Conservation (phyloP, 2,113 vertebrate species). For the Myotis lucifugus region DNA sequence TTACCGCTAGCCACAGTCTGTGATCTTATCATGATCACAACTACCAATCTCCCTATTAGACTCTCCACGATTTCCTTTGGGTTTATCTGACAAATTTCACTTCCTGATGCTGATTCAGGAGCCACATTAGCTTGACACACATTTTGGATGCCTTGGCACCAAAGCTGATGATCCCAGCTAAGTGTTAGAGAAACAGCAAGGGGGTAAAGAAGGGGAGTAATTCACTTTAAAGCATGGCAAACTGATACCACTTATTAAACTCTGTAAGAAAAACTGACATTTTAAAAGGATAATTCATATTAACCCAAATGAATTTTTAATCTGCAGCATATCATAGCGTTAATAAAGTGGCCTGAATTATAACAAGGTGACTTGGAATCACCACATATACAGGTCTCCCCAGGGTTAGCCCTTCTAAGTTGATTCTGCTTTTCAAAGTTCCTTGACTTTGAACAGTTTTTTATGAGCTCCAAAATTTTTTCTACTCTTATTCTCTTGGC, state of each 20-base stretch:
- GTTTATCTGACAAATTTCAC: not conserved
- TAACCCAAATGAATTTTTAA: slow-evolving; percentile 10
- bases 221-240: not conserved
- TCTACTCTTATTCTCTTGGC: not conserved
- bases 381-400: not conserved
- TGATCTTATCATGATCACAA: not conserved
- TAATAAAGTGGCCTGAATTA: not conserved
- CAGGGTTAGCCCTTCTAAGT: not conserved
- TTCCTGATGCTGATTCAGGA: not conserved
- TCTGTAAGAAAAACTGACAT: not conserved
- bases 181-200: not conserved
- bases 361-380: not conserved
- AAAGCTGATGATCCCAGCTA: not conserved
- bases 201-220: not conserved
- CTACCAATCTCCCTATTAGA: not conserved
- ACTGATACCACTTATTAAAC: not conserved
- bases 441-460: not conserved
- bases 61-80: not conserved
- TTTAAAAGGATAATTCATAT: slow-evolving; percentile 5
- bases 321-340: not conserved
- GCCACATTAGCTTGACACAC: not conserved
- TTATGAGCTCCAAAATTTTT: not conserved
- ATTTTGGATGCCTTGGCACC: not conserved
- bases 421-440: not conserved
- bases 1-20: not conserved